Evolutionary conservation across 1,140 invertebrate species (phyloP), one percentile per base, ranked within the genome.

Genomic region (Drosophila erecta): DNA sequence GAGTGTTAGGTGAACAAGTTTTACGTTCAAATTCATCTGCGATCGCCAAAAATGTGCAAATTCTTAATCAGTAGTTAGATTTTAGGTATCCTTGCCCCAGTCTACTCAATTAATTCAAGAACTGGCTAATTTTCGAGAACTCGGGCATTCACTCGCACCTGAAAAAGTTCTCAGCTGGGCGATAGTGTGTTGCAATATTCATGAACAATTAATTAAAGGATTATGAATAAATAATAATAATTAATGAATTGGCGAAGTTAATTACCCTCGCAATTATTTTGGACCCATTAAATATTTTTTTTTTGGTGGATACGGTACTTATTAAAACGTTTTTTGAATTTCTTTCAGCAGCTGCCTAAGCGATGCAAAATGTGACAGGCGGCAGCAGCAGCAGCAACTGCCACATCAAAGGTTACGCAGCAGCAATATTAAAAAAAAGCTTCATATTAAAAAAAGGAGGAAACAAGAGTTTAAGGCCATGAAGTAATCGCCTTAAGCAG

Each of bases 281-380:
- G 8, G 3, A 22, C 4, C 20, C 3, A 44, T 22, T 22, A 14
- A 14, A 3, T 5, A 38, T 38, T 38, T 14, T 4, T 4, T 12
- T 4, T 4, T 17, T 10, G 8, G 8, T 8, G 8, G 8, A 30
- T 30, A 10, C 7, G 30, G 7, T 30, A 3, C 2, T 8, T 30
- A 3, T 30, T 8, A 7, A 8, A 27, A 35, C n/a, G 24, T 15
- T 3, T 20, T 37, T 8, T 43, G 1, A 30, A 37, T 55, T 37
- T 50, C 41, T 86, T 81, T 44, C 75, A 83, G 76, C 61, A 61
- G 81, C 60, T 76, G 50, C 56, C 76, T 44, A 65, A 62, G 54
- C 60, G 60, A 71, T 81, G 83, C 78, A 79, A 79, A 76, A 86
- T 86, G 84, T 86, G 71, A 87, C 59, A 67, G 54, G 50, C 47